Percentiles rank a stretch among this genome's conserved stretches.
phyloP scores from a whole-genome alignment of 2,888 invertebrate species.

The Agriopis marginaria region DNA sequence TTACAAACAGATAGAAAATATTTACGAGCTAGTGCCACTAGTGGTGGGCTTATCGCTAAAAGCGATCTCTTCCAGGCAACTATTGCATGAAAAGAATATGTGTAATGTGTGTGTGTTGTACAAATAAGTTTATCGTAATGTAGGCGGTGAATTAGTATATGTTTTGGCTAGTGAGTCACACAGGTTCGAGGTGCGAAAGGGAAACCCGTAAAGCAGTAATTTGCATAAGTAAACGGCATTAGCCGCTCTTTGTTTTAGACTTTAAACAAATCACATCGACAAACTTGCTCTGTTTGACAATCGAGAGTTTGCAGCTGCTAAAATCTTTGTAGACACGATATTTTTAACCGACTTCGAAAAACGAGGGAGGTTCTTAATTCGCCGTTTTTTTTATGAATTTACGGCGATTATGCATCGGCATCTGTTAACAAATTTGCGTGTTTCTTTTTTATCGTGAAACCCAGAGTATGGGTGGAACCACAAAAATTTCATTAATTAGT shows the following conservation, averaged over 20 bases:
- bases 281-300: constrained; percentile 35
- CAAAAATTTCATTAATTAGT: too few species aligned
- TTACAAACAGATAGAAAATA: too few species aligned
- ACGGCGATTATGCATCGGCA: too few species aligned
- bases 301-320: constrained; percentile 38
- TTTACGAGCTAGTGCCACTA: too few species aligned
- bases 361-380: too few species aligned
- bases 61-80: not conserved
- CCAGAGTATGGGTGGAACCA: too few species aligned
- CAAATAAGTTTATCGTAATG: not conserved
- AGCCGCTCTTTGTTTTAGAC: constrained; percentile 42
- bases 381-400: too few species aligned
- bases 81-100: too few species aligned
- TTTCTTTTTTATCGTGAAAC: too few species aligned
- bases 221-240: constrained; percentile 45
- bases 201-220: constrained; percentile 46
- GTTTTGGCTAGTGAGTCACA: constrained; percentile 17
- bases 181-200: constrained; percentile 40
- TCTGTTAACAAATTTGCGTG: too few species aligned
- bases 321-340: constrained; percentile 17
- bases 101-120: not conserved
- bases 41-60: too few species aligned
- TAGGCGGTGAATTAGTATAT: constrained; percentile 3
- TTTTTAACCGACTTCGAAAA: too few species aligned
- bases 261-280: constrained; percentile 41